phyloP scores from a whole-genome alignment of 1,140 invertebrate species.

The Penaeus indicus region DNA sequence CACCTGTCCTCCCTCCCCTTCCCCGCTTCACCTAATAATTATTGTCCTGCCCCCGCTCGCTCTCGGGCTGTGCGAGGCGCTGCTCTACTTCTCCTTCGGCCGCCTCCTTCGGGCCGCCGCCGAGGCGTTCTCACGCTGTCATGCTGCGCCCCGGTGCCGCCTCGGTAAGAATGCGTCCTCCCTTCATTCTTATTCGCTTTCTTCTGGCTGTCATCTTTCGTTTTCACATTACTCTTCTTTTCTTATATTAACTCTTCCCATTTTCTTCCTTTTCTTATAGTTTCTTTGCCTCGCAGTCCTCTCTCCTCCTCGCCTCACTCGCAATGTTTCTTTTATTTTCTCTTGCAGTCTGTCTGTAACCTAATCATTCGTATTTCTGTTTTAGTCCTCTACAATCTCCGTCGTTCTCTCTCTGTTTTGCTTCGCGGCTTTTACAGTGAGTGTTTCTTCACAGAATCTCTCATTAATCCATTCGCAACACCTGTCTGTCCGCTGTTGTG shows the following conservation, averaged over 20 bases:
- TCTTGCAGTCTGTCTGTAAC: background rate
- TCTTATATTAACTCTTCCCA: background rate
- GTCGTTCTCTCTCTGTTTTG: background rate
- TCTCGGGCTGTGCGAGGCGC: too few species aligned
- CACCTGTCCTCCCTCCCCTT: conserved; percentile 1
- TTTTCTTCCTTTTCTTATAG: background rate
- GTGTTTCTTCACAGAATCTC: too few species aligned
- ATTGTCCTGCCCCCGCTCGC: too few species aligned
- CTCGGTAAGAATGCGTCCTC: too few species aligned
- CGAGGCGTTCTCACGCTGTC: too few species aligned
- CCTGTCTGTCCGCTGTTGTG: too few species aligned
- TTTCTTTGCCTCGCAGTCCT: background rate
- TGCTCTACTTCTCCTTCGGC: too few species aligned
- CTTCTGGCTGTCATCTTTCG: background rate
- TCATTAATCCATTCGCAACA: too few species aligned
- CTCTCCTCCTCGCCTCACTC: background rate
- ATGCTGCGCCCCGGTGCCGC: too few species aligned
- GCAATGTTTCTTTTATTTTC: background rate
- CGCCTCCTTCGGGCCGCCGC: too few species aligned
- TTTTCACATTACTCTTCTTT: background rate
- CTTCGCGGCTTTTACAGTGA: background rate
- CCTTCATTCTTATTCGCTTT: background rate
- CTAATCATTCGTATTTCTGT: too few species aligned
- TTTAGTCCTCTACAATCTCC: too few species aligned
- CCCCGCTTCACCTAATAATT: background rate